Evolutionary conservation across 2,888 invertebrate species (phyloP), one percentile per base, ranked within the genome.

Genomic region (Ectobius pallidus): DNA sequence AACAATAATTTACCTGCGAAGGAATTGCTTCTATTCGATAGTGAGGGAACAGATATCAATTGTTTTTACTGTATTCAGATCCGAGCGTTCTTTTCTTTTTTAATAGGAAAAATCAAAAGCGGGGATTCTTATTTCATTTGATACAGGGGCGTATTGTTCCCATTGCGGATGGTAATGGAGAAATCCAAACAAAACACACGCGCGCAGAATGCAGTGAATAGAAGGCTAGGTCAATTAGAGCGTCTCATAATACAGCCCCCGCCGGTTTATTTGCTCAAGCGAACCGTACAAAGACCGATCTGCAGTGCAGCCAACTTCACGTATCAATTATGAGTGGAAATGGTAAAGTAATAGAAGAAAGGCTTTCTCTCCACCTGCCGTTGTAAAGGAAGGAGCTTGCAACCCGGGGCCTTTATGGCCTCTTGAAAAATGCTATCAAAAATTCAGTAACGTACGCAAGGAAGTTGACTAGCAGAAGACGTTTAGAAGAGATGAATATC

Each of bases 321-420:
- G 58, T 73, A 75, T 75, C 75, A 75, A 75, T 75, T 75, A 75
- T 73, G 75, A 71, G 71, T 68, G 58, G 69, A 75, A 75, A 75
- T 75, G 69, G 73, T 69, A 73, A 75, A 75, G 73, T 73, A 75
- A 75, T 73, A 75, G 75, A 75, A 75, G 73, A 73, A 75, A 75
- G 75, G 34, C 71, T 70, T 69, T 69, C 73, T 49, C 62, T 65
- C 34, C 72, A n/a, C 52, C 22, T 34, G 42, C 70, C 27, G 70
- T 42, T 67, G 25, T 71, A 46, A 44, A 65, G 32, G 63, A 63
- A 71, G 71, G 32, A 25, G 32, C 61, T 32, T 27, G 49, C 72
- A 73, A 69, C 67, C 32, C 68, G 52, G 20, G 61, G 67, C 72
- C 72, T 74, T 74, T 74, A 74, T 74, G 72, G 70, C 67, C 70